Evolutionary conservation across 2,888 invertebrate species (phyloP).

Genomic region (Lasioglossum oenotherae): DNA sequence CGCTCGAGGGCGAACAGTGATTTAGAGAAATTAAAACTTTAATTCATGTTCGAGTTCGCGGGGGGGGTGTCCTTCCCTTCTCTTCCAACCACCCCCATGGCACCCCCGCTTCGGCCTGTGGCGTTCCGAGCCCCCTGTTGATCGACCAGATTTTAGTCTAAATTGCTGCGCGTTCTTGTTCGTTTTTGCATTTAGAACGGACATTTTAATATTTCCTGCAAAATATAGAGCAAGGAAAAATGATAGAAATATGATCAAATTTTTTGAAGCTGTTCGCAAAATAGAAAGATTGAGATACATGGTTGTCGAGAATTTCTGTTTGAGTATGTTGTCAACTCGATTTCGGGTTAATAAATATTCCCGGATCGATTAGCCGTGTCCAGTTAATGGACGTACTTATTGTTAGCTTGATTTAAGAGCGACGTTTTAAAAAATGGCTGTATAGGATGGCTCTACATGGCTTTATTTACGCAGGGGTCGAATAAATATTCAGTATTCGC

Average conservation of each 20-base stretch:
- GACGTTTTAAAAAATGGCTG: constrained; percentile 75
- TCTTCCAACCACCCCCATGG: constrained; percentile 22
- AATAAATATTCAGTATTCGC: constrained; percentile 81
- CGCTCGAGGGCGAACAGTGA: constrained; percentile 82
- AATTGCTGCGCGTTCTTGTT: constrained; percentile 48
- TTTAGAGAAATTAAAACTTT: constrained; percentile 85
- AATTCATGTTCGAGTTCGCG: constrained; percentile 83
- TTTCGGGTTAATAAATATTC: constrained; percentile 43
- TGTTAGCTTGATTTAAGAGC: constrained; percentile 78
- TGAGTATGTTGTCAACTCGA: not conserved
- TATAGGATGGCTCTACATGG: constrained; percentile 55
- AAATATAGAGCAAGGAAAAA: not conserved
- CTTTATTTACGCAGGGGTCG: constrained; percentile 76
- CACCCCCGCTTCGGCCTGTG: constrained; percentile 51
- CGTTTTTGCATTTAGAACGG: not conserved
- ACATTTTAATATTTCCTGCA: not conserved
- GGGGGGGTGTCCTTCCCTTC: constrained; percentile 64
- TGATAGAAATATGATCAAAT: too few species aligned
- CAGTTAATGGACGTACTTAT: constrained; percentile 59
- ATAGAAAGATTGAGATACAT: not conserved
- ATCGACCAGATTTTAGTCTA: constrained; percentile 56
- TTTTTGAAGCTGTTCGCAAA: not conserved
- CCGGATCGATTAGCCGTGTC: constrained; percentile 44
- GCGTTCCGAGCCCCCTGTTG: constrained; percentile 54
- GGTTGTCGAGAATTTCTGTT: not conserved